A percentile compares a stretch with the other conserved stretches of the same genome.
phyloP scores from a whole-genome alignment of 2,113 vertebrate species.

The Sminthopsis crassicaudata region DNA sequence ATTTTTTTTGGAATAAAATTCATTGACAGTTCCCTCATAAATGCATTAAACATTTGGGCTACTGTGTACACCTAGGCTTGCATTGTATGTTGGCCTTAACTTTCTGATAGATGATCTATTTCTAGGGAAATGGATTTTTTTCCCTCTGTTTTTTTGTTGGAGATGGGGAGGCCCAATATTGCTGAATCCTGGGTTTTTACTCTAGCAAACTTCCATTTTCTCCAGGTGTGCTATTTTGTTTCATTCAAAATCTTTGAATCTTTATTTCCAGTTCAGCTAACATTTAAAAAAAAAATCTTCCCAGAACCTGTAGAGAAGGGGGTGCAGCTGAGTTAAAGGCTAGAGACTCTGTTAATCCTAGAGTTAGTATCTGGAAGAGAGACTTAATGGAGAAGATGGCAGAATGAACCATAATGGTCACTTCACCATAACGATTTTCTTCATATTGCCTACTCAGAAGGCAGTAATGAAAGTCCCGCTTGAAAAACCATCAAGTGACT shows the following conservation, averaged over 20 bases:
- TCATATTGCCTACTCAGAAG: background rate
- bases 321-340: background rate
- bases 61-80: rapidly evolving
- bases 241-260: background rate
- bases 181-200: rapidly evolving
- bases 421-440: background rate
- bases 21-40: background rate
- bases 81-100: rapidly evolving
- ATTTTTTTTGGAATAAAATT: background rate
- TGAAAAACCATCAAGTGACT: background rate
- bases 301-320: background rate
- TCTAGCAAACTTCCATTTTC: rapidly evolving
- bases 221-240: background rate
- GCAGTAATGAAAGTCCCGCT: rapidly evolving
- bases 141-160: background rate
- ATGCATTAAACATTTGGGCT: no score
- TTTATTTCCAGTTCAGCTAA: background rate
- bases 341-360: background rate
- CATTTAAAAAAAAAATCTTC: background rate
- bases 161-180: background rate
- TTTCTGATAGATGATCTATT: rapidly evolving
- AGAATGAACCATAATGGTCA: background rate
- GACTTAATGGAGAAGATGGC: background rate
- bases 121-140: background rate
- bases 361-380: background rate